These are phyloP conservation scores for Drosophila nigritarsus DNA, from an alignment of 2,888 invertebrate genomes.

Conservation along the genomic window DNA sequence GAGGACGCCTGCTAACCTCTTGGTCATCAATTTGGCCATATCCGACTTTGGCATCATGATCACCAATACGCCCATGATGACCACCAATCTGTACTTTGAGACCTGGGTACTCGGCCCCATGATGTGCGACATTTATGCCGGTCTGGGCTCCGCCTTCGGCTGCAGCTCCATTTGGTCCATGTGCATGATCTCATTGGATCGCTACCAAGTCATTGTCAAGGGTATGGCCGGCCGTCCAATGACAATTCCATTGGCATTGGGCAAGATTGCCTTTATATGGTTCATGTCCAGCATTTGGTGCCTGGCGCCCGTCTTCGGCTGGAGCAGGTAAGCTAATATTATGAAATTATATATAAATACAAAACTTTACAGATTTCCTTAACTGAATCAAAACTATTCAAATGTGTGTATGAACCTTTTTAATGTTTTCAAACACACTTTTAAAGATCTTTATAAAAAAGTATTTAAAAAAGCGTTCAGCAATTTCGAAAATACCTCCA, in stretches of 20 bases:
- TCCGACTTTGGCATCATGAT: constrained; percentile 94
- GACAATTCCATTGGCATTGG: constrained; percentile 91
- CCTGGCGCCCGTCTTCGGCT: constrained; percentile 93
- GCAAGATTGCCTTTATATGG: constrained; percentile 93
- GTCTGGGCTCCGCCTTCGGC: constrained; percentile 94
- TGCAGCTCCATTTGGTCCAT: constrained; percentile 97
- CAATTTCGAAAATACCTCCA: background rate
- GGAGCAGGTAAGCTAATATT: constrained; percentile 90
- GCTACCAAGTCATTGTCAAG: constrained; percentile 97
- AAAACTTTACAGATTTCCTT: background rate
- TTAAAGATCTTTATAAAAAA: background rate
- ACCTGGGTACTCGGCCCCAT: constrained; percentile 87
- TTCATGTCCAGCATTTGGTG: constrained; percentile 91
- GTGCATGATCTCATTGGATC: constrained; percentile 95
- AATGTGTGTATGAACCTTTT: background rate
- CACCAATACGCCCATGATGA: constrained; percentile 85
- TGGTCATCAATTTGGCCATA: constrained; percentile 96
- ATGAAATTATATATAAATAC: background rate
- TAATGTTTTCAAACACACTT: background rate
- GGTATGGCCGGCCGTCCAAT: constrained; percentile 94
- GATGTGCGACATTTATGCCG: constrained; percentile 94
- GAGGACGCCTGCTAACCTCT: constrained; percentile 95
- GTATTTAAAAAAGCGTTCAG: background rate
- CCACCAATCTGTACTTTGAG: constrained; percentile 84
- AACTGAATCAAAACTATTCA: background rate